Evolutionary conservation across 2,113 vertebrate genomes (phyloP).

Genomic region (Cebus imitator): DNA sequence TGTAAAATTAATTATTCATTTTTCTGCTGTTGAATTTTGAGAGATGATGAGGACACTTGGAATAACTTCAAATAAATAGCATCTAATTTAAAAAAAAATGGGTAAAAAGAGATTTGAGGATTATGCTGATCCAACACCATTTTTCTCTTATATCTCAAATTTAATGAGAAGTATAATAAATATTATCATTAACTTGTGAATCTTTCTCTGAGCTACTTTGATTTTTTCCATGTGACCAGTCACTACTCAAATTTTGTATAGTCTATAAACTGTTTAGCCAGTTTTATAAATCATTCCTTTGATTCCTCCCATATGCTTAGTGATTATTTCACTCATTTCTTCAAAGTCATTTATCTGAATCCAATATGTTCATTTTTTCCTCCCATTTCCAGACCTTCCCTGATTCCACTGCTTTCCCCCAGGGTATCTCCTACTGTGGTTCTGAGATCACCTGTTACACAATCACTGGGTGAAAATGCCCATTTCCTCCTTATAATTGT

Average conservation of each 20-base stretch:
- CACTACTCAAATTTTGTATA: neutral
- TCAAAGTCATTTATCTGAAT: neutral
- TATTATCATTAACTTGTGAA: neutral
- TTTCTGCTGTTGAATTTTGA: neutral
- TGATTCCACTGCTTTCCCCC: neutral
- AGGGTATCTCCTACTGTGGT: neutral
- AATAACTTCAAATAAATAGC: neutral
- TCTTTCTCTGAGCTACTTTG: neutral
- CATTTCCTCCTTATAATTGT: neutral
- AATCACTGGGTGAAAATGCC: neutral
- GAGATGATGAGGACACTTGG: neutral
- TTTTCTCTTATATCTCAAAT: neutral
- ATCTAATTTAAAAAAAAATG: neutral
- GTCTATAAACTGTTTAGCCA: neutral
- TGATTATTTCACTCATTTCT: neutral
- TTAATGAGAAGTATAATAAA: neutral
- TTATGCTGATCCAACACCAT: neutral
- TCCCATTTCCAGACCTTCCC: neutral
- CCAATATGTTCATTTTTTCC: neutral
- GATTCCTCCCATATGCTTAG: neutral
- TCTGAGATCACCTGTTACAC: neutral
- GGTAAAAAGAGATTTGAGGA: neutral
- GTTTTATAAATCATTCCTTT: neutral
- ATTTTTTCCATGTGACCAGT: neutral
- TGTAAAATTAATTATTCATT: neutral